These are phyloP conservation scores for Carcina quercana DNA, from an alignment of 2,888 invertebrate species.

Conservation along the genomic window DNA sequence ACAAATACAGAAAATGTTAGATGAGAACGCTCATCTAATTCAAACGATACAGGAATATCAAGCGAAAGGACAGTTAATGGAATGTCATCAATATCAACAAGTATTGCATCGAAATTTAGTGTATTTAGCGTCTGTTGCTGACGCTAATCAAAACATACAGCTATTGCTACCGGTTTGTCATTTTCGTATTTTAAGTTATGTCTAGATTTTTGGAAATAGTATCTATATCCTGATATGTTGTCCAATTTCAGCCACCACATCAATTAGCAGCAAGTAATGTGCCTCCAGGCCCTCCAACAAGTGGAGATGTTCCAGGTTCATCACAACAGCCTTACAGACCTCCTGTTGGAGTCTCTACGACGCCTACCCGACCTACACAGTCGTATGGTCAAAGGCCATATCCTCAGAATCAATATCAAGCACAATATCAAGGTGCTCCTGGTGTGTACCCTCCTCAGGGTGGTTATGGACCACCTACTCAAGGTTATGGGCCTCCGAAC, in stretches of 20 bases:
- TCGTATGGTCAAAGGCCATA: constrained; percentile 80
- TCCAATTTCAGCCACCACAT: constrained; percentile 68
- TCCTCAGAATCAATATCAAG: constrained; percentile 79
- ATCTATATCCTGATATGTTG: neutral
- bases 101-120: constrained; percentile 96
- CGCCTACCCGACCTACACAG: constrained; percentile 77
- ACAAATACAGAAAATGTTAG: constrained; percentile 95
- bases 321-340: constrained; percentile 67
- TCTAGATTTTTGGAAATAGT: neutral
- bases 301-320: constrained; percentile 52
- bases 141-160: constrained; percentile 94
- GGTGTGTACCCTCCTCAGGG: constrained; percentile 79
- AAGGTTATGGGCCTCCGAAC: constrained; percentile 78
- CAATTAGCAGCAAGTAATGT: constrained; percentile 70
- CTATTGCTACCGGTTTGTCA: constrained; percentile 88
- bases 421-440: constrained; percentile 72
- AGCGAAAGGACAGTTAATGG: constrained; percentile 93
- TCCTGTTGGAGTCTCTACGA: constrained; percentile 63
- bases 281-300: constrained; percentile 53
- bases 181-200: neutral
- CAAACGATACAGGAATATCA: constrained; percentile 98
- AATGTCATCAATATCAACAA: constrained; percentile 96
- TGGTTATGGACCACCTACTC: constrained; percentile 79
- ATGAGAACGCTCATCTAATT: constrained; percentile 97
- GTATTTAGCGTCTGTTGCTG: constrained; percentile 97